A percentile compares a stretch with the other conserved stretches of the same genome.
These are phyloP conservation scores for Loripinus fragilis DNA, from an alignment of 2,888 invertebrate genomes.

Conservation along the genomic window DNA sequence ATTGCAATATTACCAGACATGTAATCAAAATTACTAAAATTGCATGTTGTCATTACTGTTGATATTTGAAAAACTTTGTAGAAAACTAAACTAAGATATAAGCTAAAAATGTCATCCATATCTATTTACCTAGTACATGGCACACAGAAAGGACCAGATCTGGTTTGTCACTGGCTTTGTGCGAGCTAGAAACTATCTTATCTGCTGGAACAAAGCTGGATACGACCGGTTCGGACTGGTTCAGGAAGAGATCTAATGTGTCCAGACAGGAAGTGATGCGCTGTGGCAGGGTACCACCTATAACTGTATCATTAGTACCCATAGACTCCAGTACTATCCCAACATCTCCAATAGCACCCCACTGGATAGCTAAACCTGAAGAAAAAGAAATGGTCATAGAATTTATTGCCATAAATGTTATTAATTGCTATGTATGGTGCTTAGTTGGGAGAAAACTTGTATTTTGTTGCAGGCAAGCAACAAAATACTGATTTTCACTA, in stretches of 20 bases:
- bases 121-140: constrained; percentile 90
- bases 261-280: constrained; percentile 96
- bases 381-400: not conserved
- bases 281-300: constrained; percentile 98
- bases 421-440: no score
- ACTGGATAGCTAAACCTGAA: constrained; percentile 92
- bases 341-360: constrained; percentile 99
- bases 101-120: no score
- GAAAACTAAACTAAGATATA: no score
- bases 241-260: constrained; percentile 94
- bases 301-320: constrained; percentile 93
- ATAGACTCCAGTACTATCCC: constrained; percentile 95
- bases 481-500: no score
- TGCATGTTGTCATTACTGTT: no score
- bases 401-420: no score
- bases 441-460: no score
- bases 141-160: constrained; percentile 92
- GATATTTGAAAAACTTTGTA: no score
- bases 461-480: no score
- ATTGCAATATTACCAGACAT: no score
- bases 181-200: constrained; percentile 86
- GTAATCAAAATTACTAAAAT: no score
- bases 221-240: constrained; percentile 87
- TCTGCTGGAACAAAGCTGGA: constrained; percentile 92
- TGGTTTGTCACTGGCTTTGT: constrained; percentile 84